Base-by-base conservation (phyloP, 2,888 invertebrate species). In the Noctua comes region DNA sequence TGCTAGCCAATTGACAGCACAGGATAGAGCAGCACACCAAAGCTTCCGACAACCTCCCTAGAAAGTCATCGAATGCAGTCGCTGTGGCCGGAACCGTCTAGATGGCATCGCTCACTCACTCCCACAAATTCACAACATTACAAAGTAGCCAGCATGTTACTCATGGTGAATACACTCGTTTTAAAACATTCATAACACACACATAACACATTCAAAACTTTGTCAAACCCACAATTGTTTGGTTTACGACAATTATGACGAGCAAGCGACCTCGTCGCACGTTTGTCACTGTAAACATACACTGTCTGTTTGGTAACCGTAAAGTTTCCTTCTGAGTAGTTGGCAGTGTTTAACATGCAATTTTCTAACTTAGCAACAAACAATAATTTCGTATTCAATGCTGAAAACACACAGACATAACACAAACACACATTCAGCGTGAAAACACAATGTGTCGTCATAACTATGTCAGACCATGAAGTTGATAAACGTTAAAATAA, bases 171-270 rank as follows among this genome's bases (percentile, higher is more conserved):
- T 27, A 68, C 40, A 1, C 31, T 64, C 5, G 43, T 79, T 78
- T 43, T n/a, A 16, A 68, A 75, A 51, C n/a, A n/a, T n/a, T n/a
- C n/a, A n/a, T n/a, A n/a, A n/a, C n/a, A n/a, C n/a, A n/a, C n/a
- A n/a, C n/a, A n/a, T n/a, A n/a, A 62, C 62, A 62, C 54, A 68
- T 82, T 64, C n/a, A 62, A 81, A 82, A 82, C 46, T 40, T 46
- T 62, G 54, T 64, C 36, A 64, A 31, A 46, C 21, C 36, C 16
- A 36, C 68, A 82, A 76, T 68, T 82, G 68, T 82, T 79, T 76
- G 36, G 36, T 68, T 76, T n/a, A 21, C 77, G 62, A 68, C 76
- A 64, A 76, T 80, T 64, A 65, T 83, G 77, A 80, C 46, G 68
- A 76, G 62, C 68, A 68, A 83, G 54, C 83, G 54, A 64, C 76